Evolutionary conservation across 1,140 invertebrate genomes (phyloP), one percentile per base, ranked within the genome.

Genomic region (Leptopilina clavipes): DNA sequence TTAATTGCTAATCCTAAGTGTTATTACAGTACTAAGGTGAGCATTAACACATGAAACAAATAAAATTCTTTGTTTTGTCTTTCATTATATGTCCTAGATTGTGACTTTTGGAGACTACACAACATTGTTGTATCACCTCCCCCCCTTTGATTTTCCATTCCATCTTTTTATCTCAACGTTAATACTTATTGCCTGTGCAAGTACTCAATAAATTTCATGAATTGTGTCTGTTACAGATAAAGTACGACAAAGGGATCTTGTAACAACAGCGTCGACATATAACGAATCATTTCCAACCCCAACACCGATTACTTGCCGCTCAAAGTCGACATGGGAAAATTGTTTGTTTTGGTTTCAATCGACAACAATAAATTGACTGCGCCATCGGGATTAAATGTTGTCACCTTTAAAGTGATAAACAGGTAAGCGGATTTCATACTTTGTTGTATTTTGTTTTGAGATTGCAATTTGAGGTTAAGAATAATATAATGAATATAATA

Each of bases 271-370:
- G 40, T 90, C 87, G 0, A 89, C 82, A n/a, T n/a, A 12, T 25
- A 83, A 75, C 77, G 80, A 44, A 90, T 79, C 9, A 48, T 70
- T 72, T 83, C 84, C 73, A 90, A 71, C 0, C 9, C 88, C 89
- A 77, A 89, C 89, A 0, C 87, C 85, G 3, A 85, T 76, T 70
- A 89, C 84, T 0, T 88, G 8, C 17, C 81, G 82, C 78, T 90
- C 87, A 11, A 88, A 82, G 43, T 82, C 75, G 10, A 90, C 73
- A 25, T 89, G 87, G 10, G 83, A 77, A 77, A 89, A 90, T 81
- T 88, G 54, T 76, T n/a, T n/a, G n/a, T 83, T 88, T 0, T 75
- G 37, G 71, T 90, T 90, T 81, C 87, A 87, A 72, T 89, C 89
- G 9, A 90, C 85, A 17, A 81, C 78, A 19, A 90, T 88, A 3